These are phyloP conservation scores for Australoheros facetus DNA, from an alignment of 2,797 vertebrate genomes.

Conservation along the genomic window DNA sequence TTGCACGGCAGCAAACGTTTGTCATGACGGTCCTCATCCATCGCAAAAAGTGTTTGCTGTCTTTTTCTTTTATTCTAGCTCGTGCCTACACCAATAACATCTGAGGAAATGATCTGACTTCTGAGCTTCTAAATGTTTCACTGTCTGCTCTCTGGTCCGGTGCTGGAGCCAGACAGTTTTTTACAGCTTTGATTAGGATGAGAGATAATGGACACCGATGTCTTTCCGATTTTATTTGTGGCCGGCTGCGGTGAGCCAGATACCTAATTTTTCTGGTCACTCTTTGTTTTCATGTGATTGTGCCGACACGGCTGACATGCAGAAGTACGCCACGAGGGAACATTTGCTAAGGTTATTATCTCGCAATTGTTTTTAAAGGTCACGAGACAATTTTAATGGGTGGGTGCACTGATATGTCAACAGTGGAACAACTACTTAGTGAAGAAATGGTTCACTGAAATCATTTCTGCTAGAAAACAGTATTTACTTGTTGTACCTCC, in stretches of 20 bases:
- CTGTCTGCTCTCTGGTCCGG: background rate
- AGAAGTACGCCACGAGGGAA: background rate
- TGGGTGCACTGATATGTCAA: background rate
- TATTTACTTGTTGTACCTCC: background rate
- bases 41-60: too few relatives aligned
- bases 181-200: background rate
- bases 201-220: background rate
- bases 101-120: background rate
- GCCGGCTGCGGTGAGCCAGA: too few relatives aligned
- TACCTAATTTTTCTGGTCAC: background rate
- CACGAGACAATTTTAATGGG: background rate
- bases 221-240: background rate
- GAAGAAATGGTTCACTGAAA: background rate
- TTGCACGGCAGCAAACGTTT: too few relatives aligned
- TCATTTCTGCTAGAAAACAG: background rate
- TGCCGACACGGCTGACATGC: rapidly evolving
- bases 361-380: background rate
- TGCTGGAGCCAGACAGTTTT: background rate
- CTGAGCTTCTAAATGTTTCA: background rate
- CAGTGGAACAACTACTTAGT: background rate
- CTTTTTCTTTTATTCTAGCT: too few relatives aligned
- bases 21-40: too few relatives aligned
- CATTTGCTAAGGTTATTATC: background rate
- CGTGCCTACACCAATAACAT: background rate
- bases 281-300: background rate